phyloP scores from a whole-genome alignment of 2,888 invertebrate genomes.

The Pheosia gnoma region DNA sequence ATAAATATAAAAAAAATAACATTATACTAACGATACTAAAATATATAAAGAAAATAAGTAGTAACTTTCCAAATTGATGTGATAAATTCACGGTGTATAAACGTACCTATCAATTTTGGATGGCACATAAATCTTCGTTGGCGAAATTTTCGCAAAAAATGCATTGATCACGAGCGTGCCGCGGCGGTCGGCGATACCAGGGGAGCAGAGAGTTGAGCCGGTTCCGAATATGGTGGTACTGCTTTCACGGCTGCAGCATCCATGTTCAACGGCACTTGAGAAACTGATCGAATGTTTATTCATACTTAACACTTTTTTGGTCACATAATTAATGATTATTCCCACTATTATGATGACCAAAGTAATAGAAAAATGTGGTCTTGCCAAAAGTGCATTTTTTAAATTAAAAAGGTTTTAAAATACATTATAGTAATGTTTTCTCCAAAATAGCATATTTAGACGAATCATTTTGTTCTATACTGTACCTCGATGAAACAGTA shows the following conservation, averaged over 20 bases:
- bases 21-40: too few species aligned
- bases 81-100: not conserved
- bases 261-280: conserved; percentile 33
- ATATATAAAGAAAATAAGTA: not conserved
- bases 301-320: conserved; percentile 1
- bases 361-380: too few species aligned
- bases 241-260: conserved; percentile 51
- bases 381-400: too few species aligned
- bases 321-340: too few species aligned
- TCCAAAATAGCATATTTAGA: too few species aligned
- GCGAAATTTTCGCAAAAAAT: conserved; percentile 20
- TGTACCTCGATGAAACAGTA: too few species aligned
- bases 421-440: too few species aligned
- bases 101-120: conserved; percentile 6
- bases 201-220: conserved; percentile 62
- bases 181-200: conserved; percentile 42
- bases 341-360: too few species aligned
- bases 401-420: too few species aligned
- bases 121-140: conserved; percentile 13
- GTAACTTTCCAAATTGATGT: not conserved
- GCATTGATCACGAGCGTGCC: conserved; percentile 6
- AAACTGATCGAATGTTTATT: not conserved
- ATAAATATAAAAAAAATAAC: too few species aligned
- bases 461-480: too few species aligned
- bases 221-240: conserved; percentile 55